These are phyloP conservation scores for Galago senegalensis DNA, from an alignment of 2,797 vertebrate species.

Conservation along the genomic window DNA sequence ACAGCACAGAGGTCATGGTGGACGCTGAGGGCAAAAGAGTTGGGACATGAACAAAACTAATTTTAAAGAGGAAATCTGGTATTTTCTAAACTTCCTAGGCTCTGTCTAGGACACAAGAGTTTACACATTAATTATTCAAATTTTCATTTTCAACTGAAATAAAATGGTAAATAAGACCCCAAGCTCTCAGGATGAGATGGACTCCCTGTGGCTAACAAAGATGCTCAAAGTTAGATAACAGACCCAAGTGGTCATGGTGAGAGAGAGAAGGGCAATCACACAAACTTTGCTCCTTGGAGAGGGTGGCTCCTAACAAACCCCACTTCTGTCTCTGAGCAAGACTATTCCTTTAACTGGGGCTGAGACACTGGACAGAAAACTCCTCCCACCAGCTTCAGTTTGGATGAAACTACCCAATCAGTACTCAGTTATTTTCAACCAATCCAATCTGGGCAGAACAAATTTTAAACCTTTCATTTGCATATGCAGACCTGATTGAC, in stretches of 20 bases:
- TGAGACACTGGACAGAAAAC: neutral
- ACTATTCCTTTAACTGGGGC: neutral
- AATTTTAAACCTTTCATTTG: neutral
- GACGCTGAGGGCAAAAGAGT: neutral
- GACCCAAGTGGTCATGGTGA: neutral
- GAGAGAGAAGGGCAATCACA: neutral
- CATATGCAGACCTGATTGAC: neutral
- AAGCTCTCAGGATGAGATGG: neutral
- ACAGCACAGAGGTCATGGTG: neutral
- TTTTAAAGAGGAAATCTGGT: neutral
- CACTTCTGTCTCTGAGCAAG: neutral
- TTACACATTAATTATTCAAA: neutral
- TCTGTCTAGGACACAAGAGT: neutral
- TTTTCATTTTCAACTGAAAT: slow-evolving; percentile 1
- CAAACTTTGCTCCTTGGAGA: neutral
- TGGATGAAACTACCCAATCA: neutral
- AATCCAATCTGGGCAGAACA: neutral
- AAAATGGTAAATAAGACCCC: neutral
- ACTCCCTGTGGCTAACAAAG: neutral
- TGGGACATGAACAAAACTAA: neutral
- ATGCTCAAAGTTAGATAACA: neutral
- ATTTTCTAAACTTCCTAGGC: slow-evolving; percentile 29
- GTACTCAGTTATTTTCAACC: neutral
- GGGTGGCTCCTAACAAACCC: neutral
- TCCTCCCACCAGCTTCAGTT: neutral